Evolutionary conservation across 1,140 invertebrate species (phyloP), one percentile per base, ranked within the genome.

Genomic region (Camponotus pennsylvanicus): DNA sequence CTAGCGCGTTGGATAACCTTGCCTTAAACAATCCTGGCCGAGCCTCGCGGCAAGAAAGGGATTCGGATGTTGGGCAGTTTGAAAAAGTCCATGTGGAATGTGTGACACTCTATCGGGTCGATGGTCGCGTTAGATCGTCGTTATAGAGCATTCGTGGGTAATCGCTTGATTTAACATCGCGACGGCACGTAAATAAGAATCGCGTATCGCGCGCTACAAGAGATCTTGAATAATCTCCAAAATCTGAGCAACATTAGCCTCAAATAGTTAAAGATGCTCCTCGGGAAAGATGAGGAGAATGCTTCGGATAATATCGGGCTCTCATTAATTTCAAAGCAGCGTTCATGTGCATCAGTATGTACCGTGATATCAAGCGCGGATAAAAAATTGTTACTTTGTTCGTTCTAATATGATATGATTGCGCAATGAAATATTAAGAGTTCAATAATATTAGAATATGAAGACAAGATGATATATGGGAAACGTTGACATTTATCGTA

Each of bases 171-270:
- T 90, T 90, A 88, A 85, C 40, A 67, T 80, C 63, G 63, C 49
- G 55, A 73, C 70, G 79, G 34, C 69, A 85, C 85, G 85, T 90
- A 89, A 90, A 90, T 87, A 90, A 90, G 88, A 88, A 90, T 90
- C 55, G 85, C 40, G 52, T 37, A 42, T 37, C 45, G 32, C 32
- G 42, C n/a, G 34, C 3, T 61, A 66, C 83, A 55, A 45, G 34
- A 13, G 27, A 69, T 59, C 59, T 57, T 45, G 76, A 70, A 63
- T 63, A 78, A 85, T 88, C 84, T 85, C 76, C 66, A 52, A 32
- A 37, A 63, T 11, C 27, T 21, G 61, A 67, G 18, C 40, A n/a
- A 78, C 64, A 75, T 49, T 64, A 61, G 32, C 18, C n/a, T 49
- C 15, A 57, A 61, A 52, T 55, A 34, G 70, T 9, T 21, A n/a